Conservation (phyloP, 2,113 vertebrate species). For the Potamarius usumacintae region DNA sequence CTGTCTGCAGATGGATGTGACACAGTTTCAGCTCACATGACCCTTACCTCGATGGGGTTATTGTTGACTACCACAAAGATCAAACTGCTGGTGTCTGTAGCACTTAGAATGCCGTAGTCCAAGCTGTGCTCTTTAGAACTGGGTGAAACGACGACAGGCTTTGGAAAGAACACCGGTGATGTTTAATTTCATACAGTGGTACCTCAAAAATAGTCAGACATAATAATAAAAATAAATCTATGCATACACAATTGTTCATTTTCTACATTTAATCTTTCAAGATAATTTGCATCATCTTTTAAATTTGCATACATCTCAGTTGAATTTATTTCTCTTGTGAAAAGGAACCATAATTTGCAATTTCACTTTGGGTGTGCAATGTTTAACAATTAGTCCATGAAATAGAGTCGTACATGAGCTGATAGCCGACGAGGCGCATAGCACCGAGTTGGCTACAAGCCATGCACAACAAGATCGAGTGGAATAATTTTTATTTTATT, state of each 20-base stretch:
- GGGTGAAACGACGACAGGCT: slow-evolving; percentile 89
- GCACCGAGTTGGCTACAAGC: too few species aligned
- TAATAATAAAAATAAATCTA: neutral
- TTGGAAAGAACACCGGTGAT: slow-evolving; percentile 48
- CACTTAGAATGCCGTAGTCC: slow-evolving; percentile 94
- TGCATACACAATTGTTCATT: neutral
- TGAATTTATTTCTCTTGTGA: neutral
- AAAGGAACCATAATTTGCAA: neutral
- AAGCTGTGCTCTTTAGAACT: slow-evolving; percentile 85
- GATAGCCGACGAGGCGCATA: too few species aligned
- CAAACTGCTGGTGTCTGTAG: slow-evolving; percentile 87
- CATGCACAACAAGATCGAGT: too few species aligned
- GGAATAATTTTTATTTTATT: too few species aligned
- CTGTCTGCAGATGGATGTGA: neutral
- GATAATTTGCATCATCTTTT: neutral
- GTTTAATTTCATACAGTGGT: neutral
- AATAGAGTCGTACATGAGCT: too few species aligned
- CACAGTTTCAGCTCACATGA: neutral
- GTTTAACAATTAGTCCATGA: too few species aligned
- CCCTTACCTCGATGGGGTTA: slow-evolving; percentile 91
- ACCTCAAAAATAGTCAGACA: neutral
- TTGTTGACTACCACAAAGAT: slow-evolving; percentile 92
- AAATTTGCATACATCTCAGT: neutral
- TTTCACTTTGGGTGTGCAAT: neutral
- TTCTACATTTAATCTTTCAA: neutral